Evolutionary conservation across 2,797 vertebrate genomes (phyloP).

Genomic region (Holocentrus rufus): DNA sequence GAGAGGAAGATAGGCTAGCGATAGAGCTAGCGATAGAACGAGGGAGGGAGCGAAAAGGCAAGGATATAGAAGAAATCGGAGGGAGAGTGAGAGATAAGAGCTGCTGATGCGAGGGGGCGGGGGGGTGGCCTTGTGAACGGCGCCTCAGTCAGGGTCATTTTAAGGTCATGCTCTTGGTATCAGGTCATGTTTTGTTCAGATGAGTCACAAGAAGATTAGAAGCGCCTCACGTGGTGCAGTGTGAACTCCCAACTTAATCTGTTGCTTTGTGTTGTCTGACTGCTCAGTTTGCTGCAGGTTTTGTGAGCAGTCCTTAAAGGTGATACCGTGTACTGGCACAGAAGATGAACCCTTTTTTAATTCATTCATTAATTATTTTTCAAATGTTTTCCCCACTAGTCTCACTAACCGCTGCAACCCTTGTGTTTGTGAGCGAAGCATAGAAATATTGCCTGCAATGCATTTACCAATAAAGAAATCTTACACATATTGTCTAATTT

Average conservation of each 20-base stretch:
- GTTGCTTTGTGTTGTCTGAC: constrained; percentile 25
- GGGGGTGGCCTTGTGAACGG: not conserved
- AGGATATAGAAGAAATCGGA: not conserved
- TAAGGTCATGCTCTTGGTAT: constrained; percentile 13
- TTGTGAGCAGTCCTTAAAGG: not conserved
- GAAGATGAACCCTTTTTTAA: too few relatives aligned
- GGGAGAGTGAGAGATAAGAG: not conserved
- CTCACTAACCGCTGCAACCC: too few relatives aligned
- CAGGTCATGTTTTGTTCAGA: constrained; percentile 1
- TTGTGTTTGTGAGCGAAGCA: too few relatives aligned
- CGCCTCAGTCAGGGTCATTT: constrained; percentile 11
- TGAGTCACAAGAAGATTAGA: constrained; percentile 26
- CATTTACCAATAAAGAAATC: too few relatives aligned
- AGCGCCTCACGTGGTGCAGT: constrained; percentile 15
- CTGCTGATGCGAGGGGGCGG: not conserved
- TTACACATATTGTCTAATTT: too few relatives aligned
- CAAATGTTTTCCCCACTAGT: too few relatives aligned
- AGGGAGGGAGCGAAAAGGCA: not conserved
- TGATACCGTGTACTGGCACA: too few relatives aligned
- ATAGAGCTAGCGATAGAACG: not conserved
- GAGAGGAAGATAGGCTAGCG: not conserved
- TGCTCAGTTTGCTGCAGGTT: not conserved
- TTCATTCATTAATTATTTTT: too few relatives aligned
- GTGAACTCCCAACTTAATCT: constrained; percentile 36
- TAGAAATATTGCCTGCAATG: too few relatives aligned